Conservation (phyloP, 2,113 vertebrate genomes). For the Pelusios castaneus region DNA sequence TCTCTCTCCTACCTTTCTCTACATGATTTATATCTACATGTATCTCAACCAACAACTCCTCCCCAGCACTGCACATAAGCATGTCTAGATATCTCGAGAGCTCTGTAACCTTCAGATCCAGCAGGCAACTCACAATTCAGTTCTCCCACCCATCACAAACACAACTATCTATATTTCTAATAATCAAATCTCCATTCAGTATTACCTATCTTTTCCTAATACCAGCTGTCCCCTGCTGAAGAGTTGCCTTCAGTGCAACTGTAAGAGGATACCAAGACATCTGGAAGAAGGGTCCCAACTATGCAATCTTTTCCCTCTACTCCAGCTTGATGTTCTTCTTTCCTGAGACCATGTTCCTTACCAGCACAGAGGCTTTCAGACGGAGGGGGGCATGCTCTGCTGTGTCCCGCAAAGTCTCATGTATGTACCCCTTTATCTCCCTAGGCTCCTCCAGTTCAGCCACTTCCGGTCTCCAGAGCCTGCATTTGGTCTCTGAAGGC, state of each 20-base stretch:
- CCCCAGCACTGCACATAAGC: not conserved
- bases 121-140: not conserved
- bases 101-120: not conserved
- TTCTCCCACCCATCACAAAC: no score
- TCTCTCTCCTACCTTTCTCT: not conserved
- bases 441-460: not conserved
- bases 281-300: not conserved
- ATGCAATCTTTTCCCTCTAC: not conserved
- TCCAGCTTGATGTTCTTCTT: not conserved
- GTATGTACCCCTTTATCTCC: not conserved
- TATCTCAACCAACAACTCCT: not conserved
- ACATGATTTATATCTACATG: not conserved
- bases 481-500: not conserved
- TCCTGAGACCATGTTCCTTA: not conserved
- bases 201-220: not conserved
- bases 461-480: not conserved
- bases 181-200: not conserved
- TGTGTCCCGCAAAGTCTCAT: not conserved
- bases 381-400: not conserved
- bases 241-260: not conserved
- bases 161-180: not conserved
- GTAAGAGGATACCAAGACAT: not conserved
- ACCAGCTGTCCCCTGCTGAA: not conserved
- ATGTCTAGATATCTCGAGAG: not conserved
- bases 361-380: not conserved